Evolutionary conservation across 2,797 vertebrate genomes (phyloP), one percentile per base, ranked within the genome.

Genomic region (Falco berigora): DNA sequence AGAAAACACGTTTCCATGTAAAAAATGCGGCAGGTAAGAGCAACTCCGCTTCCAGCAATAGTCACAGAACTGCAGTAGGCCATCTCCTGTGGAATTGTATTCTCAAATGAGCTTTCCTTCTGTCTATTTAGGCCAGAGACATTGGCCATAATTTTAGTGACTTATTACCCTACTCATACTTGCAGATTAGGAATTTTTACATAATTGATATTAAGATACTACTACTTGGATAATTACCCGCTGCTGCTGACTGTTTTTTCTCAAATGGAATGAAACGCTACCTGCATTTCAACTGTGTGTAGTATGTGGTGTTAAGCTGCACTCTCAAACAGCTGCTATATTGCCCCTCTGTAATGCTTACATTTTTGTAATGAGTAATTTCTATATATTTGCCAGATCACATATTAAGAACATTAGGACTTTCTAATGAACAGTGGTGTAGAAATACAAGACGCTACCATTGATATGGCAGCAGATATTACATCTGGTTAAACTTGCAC

Each of bases 21-120:
- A 99, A 98, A 99, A 99, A 96, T 99, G 99, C 79, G 99, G 99
- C 98, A 99, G 99, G 99, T 99, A 87, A 98, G 98, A 96, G 32
- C 47, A 79, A 32, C 36, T 89, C 34, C 4, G 8, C 56, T 75
- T 66, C 58, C 64, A 77, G 50, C 38, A 58, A 4, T 30, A 66
- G 38, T 74, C 28, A 49, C 27, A 58, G 58, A 85, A 88, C 44
- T 40, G 38, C n/a, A 23, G 8, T 22, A 52, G 49, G 23, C 36
- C 27, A 18, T 77, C 42, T 91, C 14, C 36, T 34, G 14, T 58
- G 36, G 30, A 73, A 91, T 22, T 36, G 59, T 85, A 12, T 69
- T 79, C 50, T 52, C 44, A 59, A 19, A 55, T 40, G 52, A 71
- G 22, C 40, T 86, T 83, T 82, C n/a, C 21, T 14, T 68, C 47